Evolutionary conservation across 2,797 vertebrate species (phyloP).

Genomic region (Gymnoscopelus microlampas): DNA sequence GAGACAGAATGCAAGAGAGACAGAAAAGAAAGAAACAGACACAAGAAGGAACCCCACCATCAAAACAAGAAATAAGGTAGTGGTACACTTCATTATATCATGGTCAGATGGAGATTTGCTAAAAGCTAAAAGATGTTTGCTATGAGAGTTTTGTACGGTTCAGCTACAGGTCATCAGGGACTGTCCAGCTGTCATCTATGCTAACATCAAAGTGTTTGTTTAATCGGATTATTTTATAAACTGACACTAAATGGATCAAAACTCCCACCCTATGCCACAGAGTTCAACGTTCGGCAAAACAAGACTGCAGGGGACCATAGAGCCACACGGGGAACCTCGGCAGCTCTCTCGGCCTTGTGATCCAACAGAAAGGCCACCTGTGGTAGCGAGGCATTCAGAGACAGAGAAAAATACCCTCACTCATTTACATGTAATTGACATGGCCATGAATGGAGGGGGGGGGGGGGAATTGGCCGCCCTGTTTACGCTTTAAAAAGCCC

Average conservation of each 20-base stretch:
- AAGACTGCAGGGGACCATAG: conserved; percentile 14
- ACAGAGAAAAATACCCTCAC: conserved; percentile 7
- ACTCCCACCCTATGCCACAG: not conserved
- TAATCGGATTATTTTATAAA: not conserved
- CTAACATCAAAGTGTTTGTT: not conserved
- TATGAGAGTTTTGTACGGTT: not conserved
- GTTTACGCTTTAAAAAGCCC: conserved; percentile 39
- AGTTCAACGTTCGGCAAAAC: not conserved
- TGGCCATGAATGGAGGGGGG: conserved; percentile 12
- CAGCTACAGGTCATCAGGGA: not conserved
- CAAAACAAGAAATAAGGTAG: not conserved
- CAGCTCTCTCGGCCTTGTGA: conserved; percentile 10
- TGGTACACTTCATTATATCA: too few relatives aligned
- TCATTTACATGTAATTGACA: conserved; percentile 18
- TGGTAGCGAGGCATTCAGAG: conserved; percentile 19
- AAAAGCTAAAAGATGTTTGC: not conserved
- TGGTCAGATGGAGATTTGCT: too few relatives aligned
- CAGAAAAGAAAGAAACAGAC: not conserved
- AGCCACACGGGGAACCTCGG: conserved; percentile 8
- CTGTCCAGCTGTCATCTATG: not conserved
- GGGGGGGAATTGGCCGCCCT: not conserved
- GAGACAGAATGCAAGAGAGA: not conserved
- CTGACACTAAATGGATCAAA: not conserved
- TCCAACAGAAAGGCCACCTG: conserved; percentile 26
- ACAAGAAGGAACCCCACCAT: not conserved